These are phyloP conservation scores for Alcis repandata DNA, from an alignment of 2,888 invertebrate genomes.

Conservation along the genomic window DNA sequence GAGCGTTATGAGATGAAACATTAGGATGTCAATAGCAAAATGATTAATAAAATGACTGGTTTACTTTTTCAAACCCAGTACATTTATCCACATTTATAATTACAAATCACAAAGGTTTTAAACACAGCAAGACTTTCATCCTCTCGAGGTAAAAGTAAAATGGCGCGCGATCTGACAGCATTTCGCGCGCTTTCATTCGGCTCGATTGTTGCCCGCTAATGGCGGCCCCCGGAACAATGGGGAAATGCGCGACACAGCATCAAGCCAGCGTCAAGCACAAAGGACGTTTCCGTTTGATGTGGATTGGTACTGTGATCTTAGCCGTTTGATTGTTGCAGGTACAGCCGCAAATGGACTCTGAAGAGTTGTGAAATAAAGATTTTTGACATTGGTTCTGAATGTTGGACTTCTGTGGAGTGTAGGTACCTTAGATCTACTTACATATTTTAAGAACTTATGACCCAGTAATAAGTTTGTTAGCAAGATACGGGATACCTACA, in stretches of 20 bases:
- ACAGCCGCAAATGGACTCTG: slow-evolving; percentile 34
- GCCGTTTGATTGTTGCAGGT: slow-evolving; percentile 42
- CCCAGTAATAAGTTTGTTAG: too few species aligned
- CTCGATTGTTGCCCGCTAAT: slow-evolving; percentile 78
- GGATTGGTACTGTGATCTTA: slow-evolving; percentile 65
- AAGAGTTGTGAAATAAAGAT: slow-evolving; percentile 2
- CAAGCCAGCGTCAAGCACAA: slow-evolving; percentile 59
- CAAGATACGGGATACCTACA: too few species aligned
- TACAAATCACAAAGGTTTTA: slow-evolving; percentile 45
- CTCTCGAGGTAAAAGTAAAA: slow-evolving; percentile 71
- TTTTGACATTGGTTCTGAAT: neutral
- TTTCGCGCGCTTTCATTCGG: slow-evolving; percentile 72
- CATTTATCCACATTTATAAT: too few species aligned
- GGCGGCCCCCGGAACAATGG: slow-evolving; percentile 78
- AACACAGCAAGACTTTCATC: slow-evolving; percentile 44
- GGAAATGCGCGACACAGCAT: slow-evolving; percentile 65
- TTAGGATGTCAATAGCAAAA: too few species aligned
- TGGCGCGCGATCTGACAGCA: slow-evolving; percentile 78
- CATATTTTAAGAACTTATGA: too few species aligned
- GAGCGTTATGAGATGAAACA: too few species aligned
- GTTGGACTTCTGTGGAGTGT: too few species aligned
- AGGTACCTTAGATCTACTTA: too few species aligned
- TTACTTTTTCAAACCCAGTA: too few species aligned
- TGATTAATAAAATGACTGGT: too few species aligned
- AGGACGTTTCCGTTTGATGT: slow-evolving; percentile 79